Evolutionary conservation across 2,113 vertebrate species (phyloP).

Genomic region (Takifugu bimaculatus): DNA sequence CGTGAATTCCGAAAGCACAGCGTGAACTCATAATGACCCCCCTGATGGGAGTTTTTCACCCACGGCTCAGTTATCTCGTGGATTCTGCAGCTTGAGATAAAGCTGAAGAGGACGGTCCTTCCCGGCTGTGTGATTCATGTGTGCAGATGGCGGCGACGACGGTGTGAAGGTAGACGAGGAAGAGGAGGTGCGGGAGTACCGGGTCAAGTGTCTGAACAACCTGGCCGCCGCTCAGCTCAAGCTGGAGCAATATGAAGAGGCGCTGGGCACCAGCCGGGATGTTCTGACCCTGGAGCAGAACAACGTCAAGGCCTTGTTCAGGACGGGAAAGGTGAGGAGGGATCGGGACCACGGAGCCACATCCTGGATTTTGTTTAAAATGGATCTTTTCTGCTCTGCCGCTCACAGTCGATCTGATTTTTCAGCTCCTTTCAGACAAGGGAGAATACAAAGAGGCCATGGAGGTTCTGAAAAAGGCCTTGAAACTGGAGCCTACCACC

Average conservation of each 20-base stretch:
- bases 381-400: slow-evolving; percentile 17
- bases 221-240: slow-evolving; percentile 78
- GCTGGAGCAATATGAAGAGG: slow-evolving; percentile 72
- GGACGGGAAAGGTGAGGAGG: slow-evolving; percentile 77
- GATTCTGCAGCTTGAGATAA: background rate
- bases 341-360: too few relatives aligned
- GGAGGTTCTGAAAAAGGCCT: slow-evolving; percentile 75
- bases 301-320: slow-evolving; percentile 80
- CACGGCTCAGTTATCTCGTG: background rate
- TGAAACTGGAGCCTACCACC: slow-evolving; percentile 83
- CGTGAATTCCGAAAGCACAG: slow-evolving; percentile 19
- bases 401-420: slow-evolving; percentile 23
- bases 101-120: background rate
- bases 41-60: background rate
- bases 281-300: slow-evolving; percentile 73
- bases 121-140: slow-evolving; percentile 5
- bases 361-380: too few relatives aligned
- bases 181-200: slow-evolving; percentile 77
- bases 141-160: slow-evolving; percentile 47
- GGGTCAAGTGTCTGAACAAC: slow-evolving; percentile 86
- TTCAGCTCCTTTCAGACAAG: slow-evolving; percentile 80
- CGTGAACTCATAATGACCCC: slow-evolving; percentile 12
- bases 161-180: slow-evolving; percentile 58
- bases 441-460: slow-evolving; percentile 79
- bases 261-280: slow-evolving; percentile 74